phyloP scores from a whole-genome alignment of 1,140 invertebrate genomes.

The Trichogramma pretiosum region DNA sequence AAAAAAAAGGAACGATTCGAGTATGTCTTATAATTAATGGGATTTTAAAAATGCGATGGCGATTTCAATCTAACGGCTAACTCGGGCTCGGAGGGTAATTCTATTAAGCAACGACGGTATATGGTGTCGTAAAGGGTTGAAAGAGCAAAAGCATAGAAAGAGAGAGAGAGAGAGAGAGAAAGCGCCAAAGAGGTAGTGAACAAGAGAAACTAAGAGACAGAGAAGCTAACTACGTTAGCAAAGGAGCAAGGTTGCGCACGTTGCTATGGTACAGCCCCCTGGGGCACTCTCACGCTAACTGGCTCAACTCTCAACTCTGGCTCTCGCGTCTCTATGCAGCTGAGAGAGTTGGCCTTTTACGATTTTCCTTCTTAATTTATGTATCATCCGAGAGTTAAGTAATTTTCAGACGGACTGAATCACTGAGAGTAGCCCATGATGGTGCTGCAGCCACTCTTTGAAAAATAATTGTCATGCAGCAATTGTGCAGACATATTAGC shows the following conservation, averaged over 20 bases:
- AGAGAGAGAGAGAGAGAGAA: constrained; percentile 5
- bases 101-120: constrained; percentile 42
- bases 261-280: constrained; percentile 41
- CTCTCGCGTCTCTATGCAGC: no score
- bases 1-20: no score
- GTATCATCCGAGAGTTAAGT: constrained; percentile 50
- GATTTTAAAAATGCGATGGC: constrained; percentile 42
- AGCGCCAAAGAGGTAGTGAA: constrained; percentile 8
- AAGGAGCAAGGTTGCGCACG: constrained; percentile 9
- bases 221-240: background rate
- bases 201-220: constrained; percentile 11
- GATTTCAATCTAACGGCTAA: constrained; percentile 43
- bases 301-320: constrained; percentile 38
- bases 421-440: no score
- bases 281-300: constrained; percentile 48
- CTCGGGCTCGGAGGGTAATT: constrained; percentile 41
- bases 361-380: constrained; percentile 48
- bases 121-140: constrained; percentile 43
- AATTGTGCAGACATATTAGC: no score
- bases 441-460: no score
- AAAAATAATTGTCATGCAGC: no score
- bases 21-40: constrained; percentile 43
- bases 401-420: no score
- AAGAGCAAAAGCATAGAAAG: no score
- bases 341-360: no score